These are phyloP conservation scores for Drosophila sucinea DNA, from an alignment of 1,140 invertebrate species.

Conservation along the genomic window DNA sequence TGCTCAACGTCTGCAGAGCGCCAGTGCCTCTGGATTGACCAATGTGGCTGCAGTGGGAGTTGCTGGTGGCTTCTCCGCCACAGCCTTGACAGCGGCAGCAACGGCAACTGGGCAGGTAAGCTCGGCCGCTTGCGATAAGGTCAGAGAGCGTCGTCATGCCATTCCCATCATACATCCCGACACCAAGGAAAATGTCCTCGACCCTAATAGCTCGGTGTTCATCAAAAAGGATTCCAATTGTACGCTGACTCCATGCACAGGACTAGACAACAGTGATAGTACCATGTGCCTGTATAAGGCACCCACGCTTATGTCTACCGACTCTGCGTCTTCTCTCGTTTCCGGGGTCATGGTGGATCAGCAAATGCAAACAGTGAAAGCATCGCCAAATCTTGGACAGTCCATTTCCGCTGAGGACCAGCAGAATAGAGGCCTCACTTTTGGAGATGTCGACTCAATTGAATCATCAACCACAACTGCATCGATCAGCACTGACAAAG, in stretches of 20 bases:
- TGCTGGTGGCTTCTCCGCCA: constrained; percentile 31
- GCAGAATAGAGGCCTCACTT: constrained; percentile 12
- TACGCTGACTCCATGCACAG: constrained; percentile 45
- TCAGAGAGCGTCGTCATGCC: constrained; percentile 59
- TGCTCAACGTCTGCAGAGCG: constrained; percentile 47
- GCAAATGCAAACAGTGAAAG: constrained; percentile 60
- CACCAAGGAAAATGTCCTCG: constrained; percentile 68
- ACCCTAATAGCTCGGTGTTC: constrained; percentile 62
- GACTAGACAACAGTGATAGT: constrained; percentile 38
- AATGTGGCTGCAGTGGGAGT: constrained; percentile 30
- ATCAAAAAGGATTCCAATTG: constrained; percentile 54
- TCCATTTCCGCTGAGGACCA: constrained; percentile 21
- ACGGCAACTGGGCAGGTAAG: background rate
- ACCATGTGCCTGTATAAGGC: constrained; percentile 38
- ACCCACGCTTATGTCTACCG: constrained; percentile 33
- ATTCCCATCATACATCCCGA: constrained; percentile 78
- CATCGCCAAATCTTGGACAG: background rate
- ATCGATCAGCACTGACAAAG: constrained; percentile 45
- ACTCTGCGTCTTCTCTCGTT: constrained; percentile 30
- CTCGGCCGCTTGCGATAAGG: constrained; percentile 33
- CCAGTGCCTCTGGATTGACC: constrained; percentile 27
- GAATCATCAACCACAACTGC: background rate
- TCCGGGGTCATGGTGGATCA: constrained; percentile 49
- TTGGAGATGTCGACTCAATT: constrained; percentile 14
- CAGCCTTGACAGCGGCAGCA: constrained; percentile 25